Evolutionary conservation across 2,888 invertebrate species (phyloP).

Genomic region (Mimumesa dahlbomi): DNA sequence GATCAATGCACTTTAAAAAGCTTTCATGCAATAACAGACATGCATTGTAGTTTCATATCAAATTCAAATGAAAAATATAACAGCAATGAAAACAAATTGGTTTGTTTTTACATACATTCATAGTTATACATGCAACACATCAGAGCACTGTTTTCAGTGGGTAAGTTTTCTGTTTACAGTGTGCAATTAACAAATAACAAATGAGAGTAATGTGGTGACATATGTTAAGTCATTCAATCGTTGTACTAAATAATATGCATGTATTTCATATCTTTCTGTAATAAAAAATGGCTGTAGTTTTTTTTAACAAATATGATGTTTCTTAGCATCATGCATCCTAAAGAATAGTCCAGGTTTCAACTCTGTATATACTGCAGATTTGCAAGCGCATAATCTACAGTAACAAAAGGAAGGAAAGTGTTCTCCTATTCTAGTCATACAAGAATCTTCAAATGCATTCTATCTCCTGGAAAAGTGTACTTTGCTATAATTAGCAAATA

Average conservation of each 20-base stretch:
- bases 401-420: constrained; percentile 11
- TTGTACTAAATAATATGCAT: constrained; percentile 10
- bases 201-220: constrained; percentile 58
- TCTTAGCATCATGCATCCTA: constrained; percentile 44
- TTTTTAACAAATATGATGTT: background rate
- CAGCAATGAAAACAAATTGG: constrained; percentile 8
- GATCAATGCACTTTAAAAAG: constrained; percentile 28
- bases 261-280: constrained; percentile 2
- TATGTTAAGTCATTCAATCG: constrained; percentile 13
- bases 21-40: constrained; percentile 35
- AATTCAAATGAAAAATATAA: background rate
- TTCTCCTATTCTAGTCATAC: constrained; percentile 41
- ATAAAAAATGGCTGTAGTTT: constrained; percentile 2
- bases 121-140: constrained; percentile 45
- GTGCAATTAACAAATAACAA: constrained; percentile 11
- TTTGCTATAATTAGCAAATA: constrained; percentile 81
- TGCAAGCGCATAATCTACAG: constrained; percentile 40
- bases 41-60: background rate
- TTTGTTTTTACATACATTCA: constrained; percentile 32
- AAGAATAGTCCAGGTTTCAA: constrained; percentile 7
- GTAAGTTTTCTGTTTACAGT: constrained; percentile 12
- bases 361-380: constrained; percentile 16
- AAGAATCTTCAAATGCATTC: constrained; percentile 43
- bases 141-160: constrained; percentile 7
- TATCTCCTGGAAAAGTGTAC: constrained; percentile 46